Percentiles rank a stretch among this genome's conserved stretches.
Evolutionary conservation across 2,113 vertebrate genomes (phyloP).

Genomic region (Sialia sialis): DNA sequence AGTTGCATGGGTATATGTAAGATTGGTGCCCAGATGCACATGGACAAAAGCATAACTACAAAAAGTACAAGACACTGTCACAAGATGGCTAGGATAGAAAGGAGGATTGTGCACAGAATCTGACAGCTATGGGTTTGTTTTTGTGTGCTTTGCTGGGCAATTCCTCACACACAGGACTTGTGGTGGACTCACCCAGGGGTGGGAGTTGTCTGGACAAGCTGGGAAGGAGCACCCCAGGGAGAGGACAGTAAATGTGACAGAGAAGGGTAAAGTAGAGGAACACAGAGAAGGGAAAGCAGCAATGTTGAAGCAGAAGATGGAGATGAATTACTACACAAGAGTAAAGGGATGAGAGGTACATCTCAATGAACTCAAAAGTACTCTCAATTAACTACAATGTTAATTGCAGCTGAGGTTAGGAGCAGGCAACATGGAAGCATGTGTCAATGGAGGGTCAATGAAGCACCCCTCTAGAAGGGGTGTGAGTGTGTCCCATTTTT

Average conservation of each 20-base stretch:
- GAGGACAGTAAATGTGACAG: background rate
- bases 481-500: background rate
- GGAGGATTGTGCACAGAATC: accelerated
- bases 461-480: background rate
- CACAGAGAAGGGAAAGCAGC: background rate
- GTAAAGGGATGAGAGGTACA: background rate
- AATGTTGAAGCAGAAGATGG: background rate
- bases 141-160: background rate
- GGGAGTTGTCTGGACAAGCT: background rate
- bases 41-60: background rate
- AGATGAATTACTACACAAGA: background rate
- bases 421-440: background rate
- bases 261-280: background rate
- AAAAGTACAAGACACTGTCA: background rate
- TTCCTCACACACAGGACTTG: accelerated
- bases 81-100: background rate
- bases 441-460: background rate
- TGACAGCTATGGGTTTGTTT: background rate
- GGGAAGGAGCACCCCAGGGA: background rate
- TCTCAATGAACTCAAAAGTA: background rate
- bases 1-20: background rate
- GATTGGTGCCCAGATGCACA: background rate
- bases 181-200: background rate
- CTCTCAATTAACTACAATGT: background rate
- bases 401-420: background rate